phyloP scores from a whole-genome alignment of 2,888 invertebrate genomes.

The Ceramica pisi region DNA sequence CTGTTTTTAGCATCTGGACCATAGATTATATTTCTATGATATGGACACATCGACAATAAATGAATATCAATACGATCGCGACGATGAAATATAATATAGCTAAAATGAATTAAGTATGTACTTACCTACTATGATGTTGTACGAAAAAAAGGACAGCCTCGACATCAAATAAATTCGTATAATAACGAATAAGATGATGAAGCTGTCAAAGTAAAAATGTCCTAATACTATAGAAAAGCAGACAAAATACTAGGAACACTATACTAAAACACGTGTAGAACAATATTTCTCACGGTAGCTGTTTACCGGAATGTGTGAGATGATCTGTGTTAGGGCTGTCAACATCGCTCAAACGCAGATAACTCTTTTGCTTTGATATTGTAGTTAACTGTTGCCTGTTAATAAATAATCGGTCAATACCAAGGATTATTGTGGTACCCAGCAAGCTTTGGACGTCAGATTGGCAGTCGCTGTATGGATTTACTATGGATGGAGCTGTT shows the following conservation, averaged over 20 bases:
- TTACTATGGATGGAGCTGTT: too few species aligned
- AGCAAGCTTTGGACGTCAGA: too few species aligned
- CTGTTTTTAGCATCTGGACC: neutral
- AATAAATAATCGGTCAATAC: neutral
- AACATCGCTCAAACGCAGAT: neutral
- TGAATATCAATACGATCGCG: too few species aligned
- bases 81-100: too few species aligned
- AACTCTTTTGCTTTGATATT: neutral
- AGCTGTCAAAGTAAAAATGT: neutral
- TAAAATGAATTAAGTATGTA: too few species aligned
- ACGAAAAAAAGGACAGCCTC: too few species aligned
- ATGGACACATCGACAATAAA: too few species aligned
- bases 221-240: neutral
- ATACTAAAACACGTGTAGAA: slow-evolving; percentile 55
- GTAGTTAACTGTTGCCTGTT: too few species aligned
- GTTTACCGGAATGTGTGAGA: slow-evolving; percentile 81
- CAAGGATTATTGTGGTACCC: neutral
- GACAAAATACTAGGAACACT: slow-evolving; percentile 26
- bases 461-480: too few species aligned
- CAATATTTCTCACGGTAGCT: slow-evolving; percentile 76
- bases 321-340: slow-evolving; percentile 79
- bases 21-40: too few species aligned
- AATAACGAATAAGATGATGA: neutral
- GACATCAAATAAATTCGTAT: neutral
- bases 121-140: too few species aligned